Evolutionary conservation across 2,888 invertebrate genomes (phyloP), one percentile per base, ranked within the genome.

Genomic region (Ethmia dodecea): DNA sequence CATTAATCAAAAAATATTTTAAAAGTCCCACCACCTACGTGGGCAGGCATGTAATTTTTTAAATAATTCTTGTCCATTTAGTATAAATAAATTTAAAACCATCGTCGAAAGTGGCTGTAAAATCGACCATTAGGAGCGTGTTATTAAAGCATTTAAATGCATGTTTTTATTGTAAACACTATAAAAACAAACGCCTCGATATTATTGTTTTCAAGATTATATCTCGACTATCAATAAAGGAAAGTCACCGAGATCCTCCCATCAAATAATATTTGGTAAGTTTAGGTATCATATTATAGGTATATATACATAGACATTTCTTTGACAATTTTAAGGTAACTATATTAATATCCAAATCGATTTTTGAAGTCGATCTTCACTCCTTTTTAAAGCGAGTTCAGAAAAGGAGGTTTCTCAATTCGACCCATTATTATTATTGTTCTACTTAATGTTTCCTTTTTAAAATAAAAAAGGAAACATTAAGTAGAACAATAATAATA

Each of bases 101-200:
- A 40, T 40, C 40, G 41, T 41, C 42, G 40, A 50, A 47, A 49
- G 44, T 37, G 49, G 44, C 34, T 45, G 45, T 57, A 55, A 56
- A 56, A 51, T 48, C 44, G 45, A 47, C 45, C 49, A 49, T 55
- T 54, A 49, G 48, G 47, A 51, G 42, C 41, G 40, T 26, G 26
- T 37, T 41, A 37, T 34, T 31, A 36, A 36, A 13, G 37, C 41
- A 34, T 41, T 35, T 37, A 35, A 27, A 31, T 34, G 35, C 25
- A 28, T 18, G 26, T 35, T 40, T 31, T 36, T 40, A 36, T 35
- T 40, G 33, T 36, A 12, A 20, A 27, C 14, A 12, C 39, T 29
- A 35, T 39, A 40, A 36, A 40, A 40, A 26, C 26, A 33, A 32
- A 36, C 35, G 32, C 36, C 35, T 34, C 26, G 38, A 38, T 38